phyloP scores from a whole-genome alignment of 2,797 vertebrate species.

The Pipistrellus pygmaeus region DNA sequence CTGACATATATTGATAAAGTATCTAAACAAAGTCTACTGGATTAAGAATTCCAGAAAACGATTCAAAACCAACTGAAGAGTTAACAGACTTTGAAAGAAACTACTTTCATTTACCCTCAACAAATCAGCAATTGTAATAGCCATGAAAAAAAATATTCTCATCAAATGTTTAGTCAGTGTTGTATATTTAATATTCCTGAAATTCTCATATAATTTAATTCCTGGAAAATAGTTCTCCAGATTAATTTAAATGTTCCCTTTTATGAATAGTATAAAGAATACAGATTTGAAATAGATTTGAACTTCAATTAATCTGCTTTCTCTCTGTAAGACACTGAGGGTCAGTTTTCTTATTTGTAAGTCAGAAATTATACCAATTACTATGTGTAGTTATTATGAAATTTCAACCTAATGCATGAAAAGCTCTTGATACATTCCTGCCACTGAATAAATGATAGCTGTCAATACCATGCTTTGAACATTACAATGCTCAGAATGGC shows the following conservation, averaged over 20 bases:
- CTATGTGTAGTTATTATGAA: background rate
- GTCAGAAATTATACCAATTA: background rate
- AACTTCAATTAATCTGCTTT: background rate
- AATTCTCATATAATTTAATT: slow-evolving; percentile 16
- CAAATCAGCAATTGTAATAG: background rate
- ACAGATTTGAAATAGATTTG: background rate
- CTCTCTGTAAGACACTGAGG: background rate
- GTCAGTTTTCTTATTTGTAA: slow-evolving; percentile 30
- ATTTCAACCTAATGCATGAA: background rate
- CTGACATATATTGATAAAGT: background rate
- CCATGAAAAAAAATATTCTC: background rate
- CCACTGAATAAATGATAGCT: background rate
- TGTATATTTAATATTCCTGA: slow-evolving; percentile 22
- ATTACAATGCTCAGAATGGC: background rate
- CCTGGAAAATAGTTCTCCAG: background rate
- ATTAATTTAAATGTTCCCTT: slow-evolving; percentile 19
- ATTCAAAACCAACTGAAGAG: background rate
- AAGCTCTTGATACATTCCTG: background rate
- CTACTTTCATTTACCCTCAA: background rate
- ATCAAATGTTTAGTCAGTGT: background rate
- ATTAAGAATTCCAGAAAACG: slow-evolving; percentile 33
- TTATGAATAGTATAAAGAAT: background rate
- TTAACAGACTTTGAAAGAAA: slow-evolving; percentile 29
- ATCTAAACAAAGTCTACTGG: background rate
- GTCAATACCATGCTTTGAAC: background rate